These are phyloP conservation scores for Cephus pygmeus DNA, from an alignment of 2,888 invertebrate genomes.

Conservation along the genomic window DNA sequence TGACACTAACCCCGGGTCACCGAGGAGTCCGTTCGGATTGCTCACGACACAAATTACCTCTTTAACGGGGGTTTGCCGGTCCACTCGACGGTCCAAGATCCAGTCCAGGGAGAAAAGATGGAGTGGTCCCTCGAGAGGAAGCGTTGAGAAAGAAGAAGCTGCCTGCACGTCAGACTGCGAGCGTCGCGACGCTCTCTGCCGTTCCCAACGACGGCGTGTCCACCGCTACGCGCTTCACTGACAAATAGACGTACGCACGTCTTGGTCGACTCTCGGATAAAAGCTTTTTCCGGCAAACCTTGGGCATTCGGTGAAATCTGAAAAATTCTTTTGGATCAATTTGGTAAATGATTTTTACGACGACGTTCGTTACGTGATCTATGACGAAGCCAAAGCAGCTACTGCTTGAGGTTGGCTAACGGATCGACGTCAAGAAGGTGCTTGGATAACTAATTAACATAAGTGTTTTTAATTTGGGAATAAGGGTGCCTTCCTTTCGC, in stretches of 20 bases:
- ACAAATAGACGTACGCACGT: slow-evolving; percentile 58
- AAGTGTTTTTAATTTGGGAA: slow-evolving; percentile 44
- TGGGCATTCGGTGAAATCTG: background rate
- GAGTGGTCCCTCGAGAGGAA: slow-evolving; percentile 54
- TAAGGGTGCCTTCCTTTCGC: slow-evolving; percentile 7
- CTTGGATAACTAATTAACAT: slow-evolving; percentile 24
- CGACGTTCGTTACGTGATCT: background rate
- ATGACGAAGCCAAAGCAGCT: background rate
- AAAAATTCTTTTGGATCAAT: background rate
- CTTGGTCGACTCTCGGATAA: slow-evolving; percentile 37
- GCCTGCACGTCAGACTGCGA: slow-evolving; percentile 40
- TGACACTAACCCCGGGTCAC: background rate
- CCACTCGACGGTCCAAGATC: slow-evolving; percentile 22
- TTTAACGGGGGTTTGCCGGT: slow-evolving; percentile 49
- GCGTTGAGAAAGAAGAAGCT: slow-evolving; percentile 16
- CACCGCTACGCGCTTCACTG: slow-evolving; percentile 34
- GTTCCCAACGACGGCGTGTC: slow-evolving; percentile 28
- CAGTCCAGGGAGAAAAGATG: slow-evolving; percentile 52
- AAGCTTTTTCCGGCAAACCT: slow-evolving; percentile 48
- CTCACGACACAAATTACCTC: slow-evolving; percentile 61
- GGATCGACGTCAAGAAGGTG: background rate
- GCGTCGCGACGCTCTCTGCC: slow-evolving; percentile 38
- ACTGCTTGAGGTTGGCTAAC: background rate
- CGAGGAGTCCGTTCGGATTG: slow-evolving; percentile 26
- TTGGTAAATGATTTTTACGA: background rate